Percentiles rank a stretch among this genome's conserved stretches.
Evolutionary conservation across 1,140 invertebrate species (phyloP).

Genomic region (Procambarus virginalis): DNA sequence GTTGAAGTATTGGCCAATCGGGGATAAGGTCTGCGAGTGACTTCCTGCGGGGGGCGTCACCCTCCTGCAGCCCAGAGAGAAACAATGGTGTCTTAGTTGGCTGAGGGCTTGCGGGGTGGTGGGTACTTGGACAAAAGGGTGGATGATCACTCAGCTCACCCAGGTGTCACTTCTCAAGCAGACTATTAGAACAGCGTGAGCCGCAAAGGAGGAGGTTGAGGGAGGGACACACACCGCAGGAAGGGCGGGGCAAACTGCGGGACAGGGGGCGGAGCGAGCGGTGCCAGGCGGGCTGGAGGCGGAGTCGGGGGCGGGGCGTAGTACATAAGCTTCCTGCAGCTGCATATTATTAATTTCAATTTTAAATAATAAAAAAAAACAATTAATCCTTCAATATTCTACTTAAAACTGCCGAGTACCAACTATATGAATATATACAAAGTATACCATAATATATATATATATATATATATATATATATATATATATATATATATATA

Average conservation of each 20-base stretch:
- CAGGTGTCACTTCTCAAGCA: neutral
- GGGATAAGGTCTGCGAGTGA: constrained; percentile 71
- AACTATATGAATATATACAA: constrained; percentile 9
- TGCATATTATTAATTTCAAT: neutral
- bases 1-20: constrained; percentile 71
- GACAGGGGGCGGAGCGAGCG: neutral
- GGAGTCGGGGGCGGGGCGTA: neutral
- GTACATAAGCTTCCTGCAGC: neutral
- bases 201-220: neutral
- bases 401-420: no score
- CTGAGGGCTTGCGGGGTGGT: neutral
- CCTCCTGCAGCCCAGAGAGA: constrained; percentile 47
- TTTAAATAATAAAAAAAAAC: neutral
- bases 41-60: constrained; percentile 42
- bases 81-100: constrained; percentile 32
- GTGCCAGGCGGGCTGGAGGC: neutral
- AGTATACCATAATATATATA: constrained; percentile 19
- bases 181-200: neutral
- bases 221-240: neutral
- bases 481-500: constrained; percentile 35
- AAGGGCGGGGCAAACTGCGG: neutral
- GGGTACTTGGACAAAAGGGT: neutral
- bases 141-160: neutral
- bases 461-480: constrained; percentile 59
- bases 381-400: no score